Evolutionary conservation across 2,888 invertebrate genomes (phyloP), one percentile per base, ranked within the genome.

Genomic region (Pristionchus fissidentatus): DNA sequence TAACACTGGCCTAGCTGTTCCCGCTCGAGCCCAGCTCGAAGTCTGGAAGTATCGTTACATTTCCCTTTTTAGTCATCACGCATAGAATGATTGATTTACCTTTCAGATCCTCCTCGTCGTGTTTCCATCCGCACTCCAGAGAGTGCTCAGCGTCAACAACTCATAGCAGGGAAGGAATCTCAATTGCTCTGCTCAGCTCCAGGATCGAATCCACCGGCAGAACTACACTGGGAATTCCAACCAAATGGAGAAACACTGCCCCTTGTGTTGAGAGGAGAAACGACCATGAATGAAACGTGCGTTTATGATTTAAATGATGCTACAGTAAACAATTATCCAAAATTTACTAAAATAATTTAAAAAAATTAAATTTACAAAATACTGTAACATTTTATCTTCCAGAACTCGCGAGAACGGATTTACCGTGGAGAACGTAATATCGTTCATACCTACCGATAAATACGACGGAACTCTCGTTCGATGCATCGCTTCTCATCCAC

Each of bases 121-220:
- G 86, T 91, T 0, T 55, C 84, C 1, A 87, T 91, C 26, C 87
- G 89, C 32, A 87, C 88, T 19, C 86, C 87, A 0, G 88, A 89
- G 29, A 26, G 49, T 15, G 85, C 85, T 38, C 60, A 84, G 13
- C 84, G 85, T 13, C 86, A 87, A n/a, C 87, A 89, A 32, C 84
- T 91, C 38, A 55, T 89, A 19, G 87, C 88, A 15, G 90, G 90
- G n/a, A 86, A 88, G 60, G 84, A 88, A 10, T 86, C 90, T 10
- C 84, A 87, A 52, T 85, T 92, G 4, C 81, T 88, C 22, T 92
- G 92, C 77, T 66, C 87, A 3, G 87, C 91, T 5, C 86, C 89
- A 1, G 88, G 89, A 15, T 89, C 92, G 2, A 92, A 92, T 84
- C 92, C 92, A n/a, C 87, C 90, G 35, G 88, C 91, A n/a, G 87